Evolutionary conservation across 2,888 invertebrate genomes (phyloP), one percentile per base, ranked within the genome.

Genomic region (Acronicta psi): DNA sequence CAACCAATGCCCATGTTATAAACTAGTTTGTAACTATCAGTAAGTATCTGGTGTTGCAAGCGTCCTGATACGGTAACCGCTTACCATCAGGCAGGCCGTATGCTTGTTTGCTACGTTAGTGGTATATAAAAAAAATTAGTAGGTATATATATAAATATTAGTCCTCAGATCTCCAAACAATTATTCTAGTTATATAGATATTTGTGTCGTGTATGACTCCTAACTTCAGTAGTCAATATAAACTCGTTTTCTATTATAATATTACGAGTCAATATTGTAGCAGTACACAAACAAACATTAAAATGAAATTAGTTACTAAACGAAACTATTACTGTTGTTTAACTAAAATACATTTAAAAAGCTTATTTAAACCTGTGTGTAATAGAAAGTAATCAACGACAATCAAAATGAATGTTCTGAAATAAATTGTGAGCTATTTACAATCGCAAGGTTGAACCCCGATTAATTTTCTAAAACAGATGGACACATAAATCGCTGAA

Each of bases 401-500:
- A 5, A 41, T 29, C 17, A 43, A 47, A 64, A 66, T 37, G 2
- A 49, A 49, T 44, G 25, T 29, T 31, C 42, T 44, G 38, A 49
- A 18, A 54, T 18, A 55, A 67, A 59, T 69, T 6, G 31, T 49
- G 11, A 10, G 36, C 43, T 45, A 50, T 54, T 42, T 53, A 47
- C 6, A 52, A 53, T 56, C 36, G 46, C 31, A 43, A 60, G 44
- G 53, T 60, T 43, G 29, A 14, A 43, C 16, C n/a, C 36, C 58
- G 57, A 72, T 68, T 49, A 43, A 60, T 68, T 56, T 42, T 49
- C 36, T 45, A 50, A 59, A 63, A 61, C 52, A 51, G 47, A 67
- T 61, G 20, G 49, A 29, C 42, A 40, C 46, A 64, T 73, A 62
- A 71, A 68, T 68, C 43, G 47, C 41, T 31, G 23, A 16, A 60